Base-by-base conservation (phyloP, 1,140 invertebrate genomes). In the Atta cephalotes region DNA sequence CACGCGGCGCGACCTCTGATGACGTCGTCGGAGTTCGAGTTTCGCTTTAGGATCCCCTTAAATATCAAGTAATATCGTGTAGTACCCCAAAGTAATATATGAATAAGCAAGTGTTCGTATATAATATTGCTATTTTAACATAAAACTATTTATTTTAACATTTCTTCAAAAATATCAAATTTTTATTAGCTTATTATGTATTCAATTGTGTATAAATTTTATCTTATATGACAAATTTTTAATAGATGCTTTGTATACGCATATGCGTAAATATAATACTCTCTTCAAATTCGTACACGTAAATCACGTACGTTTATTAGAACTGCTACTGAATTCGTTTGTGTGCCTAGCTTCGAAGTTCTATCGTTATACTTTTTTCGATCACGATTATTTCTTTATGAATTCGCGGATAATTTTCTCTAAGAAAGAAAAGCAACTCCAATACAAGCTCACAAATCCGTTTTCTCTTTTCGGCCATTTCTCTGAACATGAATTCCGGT, bases 351-450 rank as follows among this genome's bases (percentile, higher is more conserved):
- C 16, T 71, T 39, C 7, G 45, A 71, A 81, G 21, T 71, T 70
- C 5, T 21, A 45, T 56, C 65, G 31, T 39, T 70, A 45, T 71
- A 21, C n/a, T 81, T 71, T 39, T 53, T 71, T 31, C 78, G 14
- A 51, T 70, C 49, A 56, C 31, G 49, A 28, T 18, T 3, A 21
- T 21, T 14, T 45, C 14, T 45, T 51, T 45, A 81, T 45, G 10
- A 21, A 21, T n/a, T 4, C 21, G 53, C 10, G 65, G 65, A 81
- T 81, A 81, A 81, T 71, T 51, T 21, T 81, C 65, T 81, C 45
- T 51, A 68, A 71, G 65, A 28, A 81, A 81, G 35, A 68, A 81
- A 81, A 81, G 28, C 31, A 81, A n/a, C 2, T 28, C 65, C 21
- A 35, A 45, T 76, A 84, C n/a, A 62, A n/a, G 1, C 39, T 76